Evolutionary conservation across 1,140 invertebrate genomes (phyloP).

Genomic region (Drosophila bocki): DNA sequence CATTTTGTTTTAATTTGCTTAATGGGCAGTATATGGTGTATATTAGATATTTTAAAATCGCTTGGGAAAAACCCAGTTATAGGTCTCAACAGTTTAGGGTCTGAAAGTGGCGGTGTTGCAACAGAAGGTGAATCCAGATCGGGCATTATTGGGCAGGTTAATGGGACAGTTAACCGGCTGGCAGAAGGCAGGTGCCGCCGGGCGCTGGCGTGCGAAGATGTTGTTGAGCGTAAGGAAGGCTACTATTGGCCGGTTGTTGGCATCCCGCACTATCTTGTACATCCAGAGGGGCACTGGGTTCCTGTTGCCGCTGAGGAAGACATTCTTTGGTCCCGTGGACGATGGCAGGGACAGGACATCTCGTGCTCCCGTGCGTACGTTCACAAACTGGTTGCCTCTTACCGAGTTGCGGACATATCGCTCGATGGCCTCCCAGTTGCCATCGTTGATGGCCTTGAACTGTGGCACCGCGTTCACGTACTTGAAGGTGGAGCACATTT

Average conservation of each 20-base stretch:
- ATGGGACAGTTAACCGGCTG: constrained; percentile 26
- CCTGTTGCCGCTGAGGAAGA: constrained; percentile 26
- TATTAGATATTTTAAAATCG: not conserved
- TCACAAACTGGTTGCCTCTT: constrained; percentile 9
- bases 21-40: not conserved
- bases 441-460: constrained; percentile 85
- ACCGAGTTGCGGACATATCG: constrained; percentile 39
- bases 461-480: constrained; percentile 85
- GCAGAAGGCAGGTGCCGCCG: constrained; percentile 27
- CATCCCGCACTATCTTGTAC: constrained; percentile 42
- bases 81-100: not conserved
- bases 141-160: not conserved
- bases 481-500: constrained; percentile 76
- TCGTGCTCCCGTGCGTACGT: constrained; percentile 29
- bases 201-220: constrained; percentile 22
- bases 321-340: not conserved
- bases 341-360: constrained; percentile 13
- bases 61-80: not conserved
- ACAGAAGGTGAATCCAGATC: constrained; percentile 34
- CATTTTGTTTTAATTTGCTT: constrained; percentile 53
- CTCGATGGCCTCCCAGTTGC: constrained; percentile 85
- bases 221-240: constrained; percentile 55
- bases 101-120: constrained; percentile 44
- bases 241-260: not conserved
- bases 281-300: constrained; percentile 57